These are phyloP conservation scores for Xestobium rufovillosum DNA, from an alignment of 2,888 invertebrate species.

Conservation along the genomic window DNA sequence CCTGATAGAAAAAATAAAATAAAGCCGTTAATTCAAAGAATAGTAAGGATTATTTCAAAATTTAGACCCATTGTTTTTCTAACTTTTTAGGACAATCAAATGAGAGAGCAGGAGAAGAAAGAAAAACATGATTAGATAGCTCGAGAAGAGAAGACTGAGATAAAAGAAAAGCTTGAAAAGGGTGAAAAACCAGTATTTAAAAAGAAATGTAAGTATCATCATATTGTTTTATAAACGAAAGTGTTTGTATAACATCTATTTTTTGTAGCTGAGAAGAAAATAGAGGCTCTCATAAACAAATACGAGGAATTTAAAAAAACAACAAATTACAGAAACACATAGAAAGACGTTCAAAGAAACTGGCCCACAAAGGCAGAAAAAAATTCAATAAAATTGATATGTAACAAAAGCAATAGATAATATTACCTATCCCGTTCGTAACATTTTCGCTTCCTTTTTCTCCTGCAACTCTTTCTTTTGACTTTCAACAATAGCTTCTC, in stretches of 20 bases:
- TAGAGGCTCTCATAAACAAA: conserved; percentile 67
- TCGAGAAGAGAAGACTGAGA: conserved; percentile 49
- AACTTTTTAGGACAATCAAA: conserved; percentile 59
- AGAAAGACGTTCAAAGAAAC: conserved; percentile 71
- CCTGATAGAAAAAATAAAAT: conserved; percentile 57
- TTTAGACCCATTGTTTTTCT: conserved; percentile 9
- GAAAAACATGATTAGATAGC: conserved; percentile 50
- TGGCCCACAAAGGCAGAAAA: conserved; percentile 41
- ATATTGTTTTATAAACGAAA: conserved; percentile 12
- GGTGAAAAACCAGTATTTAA: conserved; percentile 67
- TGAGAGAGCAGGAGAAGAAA: conserved; percentile 55
- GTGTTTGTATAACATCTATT: conserved; percentile 16
- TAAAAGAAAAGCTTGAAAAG: conserved; percentile 51
- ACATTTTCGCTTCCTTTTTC: conserved; percentile 82
- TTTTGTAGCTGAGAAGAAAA: conserved; percentile 67
- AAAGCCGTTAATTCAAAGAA: conserved; percentile 62
- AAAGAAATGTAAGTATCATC: conserved; percentile 57
- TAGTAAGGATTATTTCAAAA: conserved; percentile 41
- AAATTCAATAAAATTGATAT: conserved; percentile 13
- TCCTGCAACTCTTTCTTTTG: conserved; percentile 73
- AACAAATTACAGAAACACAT: conserved; percentile 77
- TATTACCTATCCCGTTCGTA: conserved; percentile 69
- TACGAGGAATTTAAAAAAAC: conserved; percentile 70
- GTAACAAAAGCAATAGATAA: conserved; percentile 7
- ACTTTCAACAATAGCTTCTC: conserved; percentile 60